Percentiles rank a stretch among this genome's conserved stretches.
Evolutionary conservation across 2,113 vertebrate genomes (phyloP).

Genomic region (Oxyruncus cristatus): DNA sequence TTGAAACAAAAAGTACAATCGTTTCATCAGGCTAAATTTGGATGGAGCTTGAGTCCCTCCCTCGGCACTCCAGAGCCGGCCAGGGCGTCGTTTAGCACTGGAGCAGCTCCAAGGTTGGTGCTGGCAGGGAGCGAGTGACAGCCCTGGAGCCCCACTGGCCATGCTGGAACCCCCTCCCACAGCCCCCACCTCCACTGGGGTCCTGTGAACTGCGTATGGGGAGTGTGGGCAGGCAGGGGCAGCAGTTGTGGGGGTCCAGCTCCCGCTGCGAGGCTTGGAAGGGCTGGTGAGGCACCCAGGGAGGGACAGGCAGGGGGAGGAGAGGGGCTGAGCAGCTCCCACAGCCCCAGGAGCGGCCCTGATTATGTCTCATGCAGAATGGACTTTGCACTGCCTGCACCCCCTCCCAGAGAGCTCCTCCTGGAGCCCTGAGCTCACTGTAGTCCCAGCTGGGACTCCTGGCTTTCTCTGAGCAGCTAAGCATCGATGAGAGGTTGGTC

Average conservation of each 20-base stretch:
- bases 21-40: slow-evolving; percentile 58
- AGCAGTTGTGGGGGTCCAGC: rapidly evolving
- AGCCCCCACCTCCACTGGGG: background rate
- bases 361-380: rapidly evolving
- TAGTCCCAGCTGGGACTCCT: background rate
- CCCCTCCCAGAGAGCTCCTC: background rate
- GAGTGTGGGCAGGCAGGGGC: rapidly evolving
- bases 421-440: background rate
- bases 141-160: rapidly evolving
- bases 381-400: background rate
- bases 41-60: slow-evolving; percentile 16
- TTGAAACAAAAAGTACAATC: background rate
- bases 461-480: background rate
- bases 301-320: background rate
- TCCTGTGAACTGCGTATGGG: rapidly evolving
- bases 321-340: background rate
- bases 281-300: background rate
- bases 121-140: rapidly evolving
- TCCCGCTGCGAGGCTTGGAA: rapidly evolving
- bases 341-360: rapidly evolving
- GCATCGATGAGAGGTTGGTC: rapidly evolving
- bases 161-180: background rate
- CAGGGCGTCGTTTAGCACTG: background rate
- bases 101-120: background rate
- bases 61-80: background rate